Base-by-base conservation (phyloP, 2,888 invertebrate genomes). In the Lottia gigantea region DNA sequence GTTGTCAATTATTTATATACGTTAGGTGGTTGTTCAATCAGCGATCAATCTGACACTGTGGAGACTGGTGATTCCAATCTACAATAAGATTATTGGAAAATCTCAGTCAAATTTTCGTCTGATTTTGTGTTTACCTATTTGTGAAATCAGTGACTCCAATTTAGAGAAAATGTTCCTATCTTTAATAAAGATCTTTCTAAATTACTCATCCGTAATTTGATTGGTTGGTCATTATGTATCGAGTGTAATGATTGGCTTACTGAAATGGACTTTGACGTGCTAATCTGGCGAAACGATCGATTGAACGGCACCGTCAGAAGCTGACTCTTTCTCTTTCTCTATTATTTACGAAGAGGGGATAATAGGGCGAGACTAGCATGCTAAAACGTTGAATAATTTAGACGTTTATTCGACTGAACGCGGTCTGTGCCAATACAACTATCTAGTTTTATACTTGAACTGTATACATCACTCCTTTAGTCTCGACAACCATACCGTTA, bases 151-250 rank as follows among this genome's bases (percentile, higher is more conserved):
- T 49, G 49, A 49, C 49, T 49, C 19, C 49, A 49, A 49, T 49
- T 49, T 49, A 49, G 16, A 49, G 15, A 16, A 49, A 49, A 49
- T 49, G 16, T 49, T 49, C 49, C 49, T 19, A 49, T 49, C 49
- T 49, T 49, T 49, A 49, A 49, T 49, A 49, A 19, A 49, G 49
- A 49, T 49, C 49, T 49, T 49, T 16, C 49, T 49, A 49, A 49
- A 49, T 49, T 49, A 49, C 49, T 49, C 49, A 49, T 49, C 49
- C 49, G 19, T 49, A 49, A 49, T 49, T 49, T 49, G 49, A 49
- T 49, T 49, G 49, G 49, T 49, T 49, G 49, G 49, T 49, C 49
- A 49, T 49, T 49, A 49, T 49, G 49, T 49, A 19, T 49, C 49
- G 49, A 49, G 49, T 49, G 49, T 49, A 19, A 49, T 49, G 49